phyloP scores from a whole-genome alignment of 2,797 vertebrate genomes.

The Cryptoblepharus egeriae region DNA sequence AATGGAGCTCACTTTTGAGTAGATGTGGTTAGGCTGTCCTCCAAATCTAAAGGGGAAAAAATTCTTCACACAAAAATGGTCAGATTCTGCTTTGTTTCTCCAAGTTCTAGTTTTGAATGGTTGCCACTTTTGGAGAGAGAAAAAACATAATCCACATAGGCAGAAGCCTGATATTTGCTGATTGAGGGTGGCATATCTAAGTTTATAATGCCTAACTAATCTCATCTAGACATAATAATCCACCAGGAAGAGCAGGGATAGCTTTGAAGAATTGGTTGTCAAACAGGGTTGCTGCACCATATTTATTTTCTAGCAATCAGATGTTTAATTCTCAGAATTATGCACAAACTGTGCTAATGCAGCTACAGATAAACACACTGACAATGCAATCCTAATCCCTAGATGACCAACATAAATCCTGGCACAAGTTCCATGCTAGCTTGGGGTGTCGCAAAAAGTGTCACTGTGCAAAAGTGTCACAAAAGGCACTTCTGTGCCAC shows the following conservation, averaged over 20 bases:
- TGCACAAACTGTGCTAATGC: background rate
- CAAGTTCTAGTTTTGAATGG: background rate
- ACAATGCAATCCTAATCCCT: too few relatives aligned
- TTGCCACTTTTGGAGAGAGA: constrained; percentile 33
- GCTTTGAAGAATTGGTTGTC: background rate
- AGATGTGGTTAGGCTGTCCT: too few relatives aligned
- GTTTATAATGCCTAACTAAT: background rate
- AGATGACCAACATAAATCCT: too few relatives aligned
- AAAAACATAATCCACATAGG: background rate
- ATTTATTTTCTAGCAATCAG: background rate
- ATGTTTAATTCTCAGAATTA: background rate
- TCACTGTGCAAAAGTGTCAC: too few relatives aligned
- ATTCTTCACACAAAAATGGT: constrained; percentile 6
- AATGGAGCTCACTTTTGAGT: too few relatives aligned
- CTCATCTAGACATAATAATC: background rate
- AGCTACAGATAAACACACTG: background rate
- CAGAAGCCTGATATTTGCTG: background rate
- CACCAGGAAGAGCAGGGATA: background rate
- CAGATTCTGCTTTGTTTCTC: constrained; percentile 26
- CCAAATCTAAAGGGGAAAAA: too few relatives aligned
- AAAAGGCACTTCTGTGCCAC: too few relatives aligned
- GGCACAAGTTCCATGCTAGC: too few relatives aligned
- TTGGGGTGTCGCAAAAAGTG: too few relatives aligned
- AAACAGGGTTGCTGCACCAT: background rate
- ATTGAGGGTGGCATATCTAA: background rate